Percentiles rank a stretch among this genome's conserved stretches.
phyloP scores from a whole-genome alignment of 2,113 vertebrate species.

The Calidris pugnax region DNA sequence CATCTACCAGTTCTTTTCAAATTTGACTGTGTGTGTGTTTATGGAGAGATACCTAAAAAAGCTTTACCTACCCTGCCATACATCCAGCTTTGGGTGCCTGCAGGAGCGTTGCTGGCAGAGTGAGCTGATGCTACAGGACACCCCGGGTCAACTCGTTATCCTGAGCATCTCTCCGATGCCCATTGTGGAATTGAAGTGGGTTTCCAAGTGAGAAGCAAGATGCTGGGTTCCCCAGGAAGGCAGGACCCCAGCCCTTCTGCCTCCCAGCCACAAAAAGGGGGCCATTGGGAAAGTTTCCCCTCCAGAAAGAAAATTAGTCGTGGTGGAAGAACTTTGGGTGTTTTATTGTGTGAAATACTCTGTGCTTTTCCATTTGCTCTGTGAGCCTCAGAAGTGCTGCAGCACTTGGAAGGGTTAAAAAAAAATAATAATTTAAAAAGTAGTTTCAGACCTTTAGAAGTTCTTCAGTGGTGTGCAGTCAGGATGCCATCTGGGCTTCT shows the following conservation, averaged over 20 bases:
- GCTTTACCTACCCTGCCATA: fast-evolving
- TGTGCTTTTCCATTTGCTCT: neutral
- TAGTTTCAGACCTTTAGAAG: neutral
- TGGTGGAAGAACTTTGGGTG: neutral
- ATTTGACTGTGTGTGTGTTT: neutral
- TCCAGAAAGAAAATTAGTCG: neutral
- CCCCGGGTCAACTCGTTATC: neutral
- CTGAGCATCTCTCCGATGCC: fast-evolving
- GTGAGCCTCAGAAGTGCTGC: neutral
- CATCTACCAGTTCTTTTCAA: constrained; percentile 13
- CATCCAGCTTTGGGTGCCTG: fast-evolving
- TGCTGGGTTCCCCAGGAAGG: neutral
- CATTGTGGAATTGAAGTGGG: neutral
- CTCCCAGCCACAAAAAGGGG: fast-evolving
- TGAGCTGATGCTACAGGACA: neutral
- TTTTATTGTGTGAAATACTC: neutral
- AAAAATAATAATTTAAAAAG: neutral
- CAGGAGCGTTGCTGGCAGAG: fast-evolving
- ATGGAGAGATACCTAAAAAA: neutral
- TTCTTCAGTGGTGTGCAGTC: neutral
- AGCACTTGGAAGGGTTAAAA: neutral
- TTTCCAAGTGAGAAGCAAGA: neutral
- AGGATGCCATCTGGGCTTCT: neutral
- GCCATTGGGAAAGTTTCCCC: neutral
- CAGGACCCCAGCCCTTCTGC: neutral